Conservation (phyloP, 2,888 invertebrate genomes). For the Drosophila colorata region DNA sequence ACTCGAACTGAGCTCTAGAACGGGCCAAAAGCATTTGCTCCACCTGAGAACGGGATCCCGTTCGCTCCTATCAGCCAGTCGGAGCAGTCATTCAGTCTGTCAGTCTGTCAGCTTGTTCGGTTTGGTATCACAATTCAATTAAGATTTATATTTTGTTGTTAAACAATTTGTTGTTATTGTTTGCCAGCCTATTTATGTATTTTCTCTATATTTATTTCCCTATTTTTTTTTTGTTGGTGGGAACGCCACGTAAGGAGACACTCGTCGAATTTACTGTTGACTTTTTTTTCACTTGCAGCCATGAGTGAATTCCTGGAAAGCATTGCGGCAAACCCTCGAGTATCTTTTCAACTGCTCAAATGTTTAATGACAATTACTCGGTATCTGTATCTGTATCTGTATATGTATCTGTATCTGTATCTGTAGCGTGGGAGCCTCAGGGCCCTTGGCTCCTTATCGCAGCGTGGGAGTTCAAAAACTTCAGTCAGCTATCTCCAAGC, state of each 20-base stretch:
- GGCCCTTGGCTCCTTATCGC: neutral
- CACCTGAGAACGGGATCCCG: constrained; percentile 30
- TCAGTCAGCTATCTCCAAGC: constrained; percentile 16
- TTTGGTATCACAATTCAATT: constrained; percentile 79
- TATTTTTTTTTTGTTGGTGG: constrained; percentile 33
- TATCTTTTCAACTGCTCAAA: constrained; percentile 68
- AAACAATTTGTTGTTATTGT: constrained; percentile 76
- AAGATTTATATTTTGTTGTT: constrained; percentile 81
- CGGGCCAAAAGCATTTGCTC: constrained; percentile 30
- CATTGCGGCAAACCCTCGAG: constrained; percentile 68
- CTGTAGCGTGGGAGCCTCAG: constrained; percentile 76
- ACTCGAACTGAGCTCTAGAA: constrained; percentile 16
- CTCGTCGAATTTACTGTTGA: constrained; percentile 68
- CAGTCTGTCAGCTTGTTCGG: constrained; percentile 26
- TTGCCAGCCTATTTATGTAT: constrained; percentile 58
- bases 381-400: constrained; percentile 35
- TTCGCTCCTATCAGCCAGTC: constrained; percentile 23
- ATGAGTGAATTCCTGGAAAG: constrained; percentile 77
- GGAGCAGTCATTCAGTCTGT: constrained; percentile 43
- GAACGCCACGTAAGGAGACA: constrained; percentile 41
- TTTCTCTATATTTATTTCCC: constrained; percentile 49
- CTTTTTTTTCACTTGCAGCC: constrained; percentile 51
- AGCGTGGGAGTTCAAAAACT: constrained; percentile 20
- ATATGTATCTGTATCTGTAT: constrained; percentile 40
- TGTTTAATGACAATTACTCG: constrained; percentile 75